Conservation (phyloP, 2,888 invertebrate genomes). For the Amblyjoppa proteus region DNA sequence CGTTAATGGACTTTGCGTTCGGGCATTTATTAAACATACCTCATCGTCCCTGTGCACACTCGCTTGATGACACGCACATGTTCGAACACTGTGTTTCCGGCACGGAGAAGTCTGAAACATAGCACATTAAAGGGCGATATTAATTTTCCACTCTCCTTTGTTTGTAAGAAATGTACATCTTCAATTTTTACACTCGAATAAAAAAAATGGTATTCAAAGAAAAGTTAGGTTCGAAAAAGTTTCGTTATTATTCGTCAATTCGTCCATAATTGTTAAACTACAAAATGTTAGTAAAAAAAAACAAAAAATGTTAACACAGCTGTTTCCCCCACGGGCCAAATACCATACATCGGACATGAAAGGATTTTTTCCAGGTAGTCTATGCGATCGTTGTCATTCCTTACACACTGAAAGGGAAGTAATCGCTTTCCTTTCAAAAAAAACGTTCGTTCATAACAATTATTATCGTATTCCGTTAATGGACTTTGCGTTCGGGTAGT, state of each 20-base stretch:
- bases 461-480: neutral
- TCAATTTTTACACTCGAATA: neutral
- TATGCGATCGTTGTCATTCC: neutral
- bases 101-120: neutral
- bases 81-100: neutral
- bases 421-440: neutral
- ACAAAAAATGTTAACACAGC: too few relatives aligned
- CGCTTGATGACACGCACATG: neutral
- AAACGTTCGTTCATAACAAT: neutral
- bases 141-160: neutral
- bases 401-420: neutral
- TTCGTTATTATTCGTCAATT: neutral
- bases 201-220: too few relatives aligned
- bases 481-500: neutral
- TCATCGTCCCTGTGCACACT: neutral
- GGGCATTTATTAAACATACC: neutral
- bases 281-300: too few relatives aligned
- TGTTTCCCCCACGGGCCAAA: too few relatives aligned
- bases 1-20: neutral
- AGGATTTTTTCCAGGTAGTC: conserved; percentile 13
- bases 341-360: too few relatives aligned
- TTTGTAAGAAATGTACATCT: neutral
- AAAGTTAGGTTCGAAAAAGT: too few relatives aligned
- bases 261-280: too few relatives aligned
- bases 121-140: neutral